phyloP scores from a whole-genome alignment of 2,797 vertebrate genomes.

The Petrocephalus schoutedeni region DNA sequence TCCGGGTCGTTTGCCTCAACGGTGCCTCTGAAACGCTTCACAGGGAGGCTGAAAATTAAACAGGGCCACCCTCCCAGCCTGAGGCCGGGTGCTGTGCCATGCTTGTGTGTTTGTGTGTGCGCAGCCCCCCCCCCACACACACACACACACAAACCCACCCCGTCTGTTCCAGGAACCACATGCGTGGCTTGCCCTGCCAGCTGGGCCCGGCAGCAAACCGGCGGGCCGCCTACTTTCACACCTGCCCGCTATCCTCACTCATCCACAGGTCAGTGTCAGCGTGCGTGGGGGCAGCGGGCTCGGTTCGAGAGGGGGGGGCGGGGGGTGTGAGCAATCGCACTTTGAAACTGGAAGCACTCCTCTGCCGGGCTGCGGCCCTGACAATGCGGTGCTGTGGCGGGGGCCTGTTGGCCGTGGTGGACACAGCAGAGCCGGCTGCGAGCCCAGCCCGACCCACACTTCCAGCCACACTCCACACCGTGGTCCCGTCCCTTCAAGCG shows the following conservation, averaged over 20 bases:
- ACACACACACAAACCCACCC: background rate
- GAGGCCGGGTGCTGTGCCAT: slow-evolving; percentile 40
- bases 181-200: slow-evolving; percentile 44
- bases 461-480: slow-evolving; percentile 56
- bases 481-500: slow-evolving; percentile 47
- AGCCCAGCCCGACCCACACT: slow-evolving; percentile 38
- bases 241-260: slow-evolving; percentile 15
- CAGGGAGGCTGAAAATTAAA: slow-evolving; percentile 68
- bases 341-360: slow-evolving; percentile 26
- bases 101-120: slow-evolving; percentile 22
- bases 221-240: slow-evolving; percentile 32
- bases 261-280: background rate
- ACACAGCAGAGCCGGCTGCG: slow-evolving; percentile 23
- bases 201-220: slow-evolving; percentile 49
- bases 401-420: slow-evolving; percentile 33
- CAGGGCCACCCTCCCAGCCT: slow-evolving; percentile 59
- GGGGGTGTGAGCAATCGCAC: background rate
- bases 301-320: background rate
- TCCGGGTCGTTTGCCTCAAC: slow-evolving; percentile 38
- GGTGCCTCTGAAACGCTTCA: slow-evolving; percentile 49
- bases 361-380: slow-evolving; percentile 22
- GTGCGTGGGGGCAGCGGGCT: background rate
- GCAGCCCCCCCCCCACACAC: background rate
- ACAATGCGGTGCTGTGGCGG: slow-evolving; percentile 30
- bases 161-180: background rate